Conservation (phyloP, 2,113 vertebrate genomes). For the Hydrolagus affinis region DNA sequence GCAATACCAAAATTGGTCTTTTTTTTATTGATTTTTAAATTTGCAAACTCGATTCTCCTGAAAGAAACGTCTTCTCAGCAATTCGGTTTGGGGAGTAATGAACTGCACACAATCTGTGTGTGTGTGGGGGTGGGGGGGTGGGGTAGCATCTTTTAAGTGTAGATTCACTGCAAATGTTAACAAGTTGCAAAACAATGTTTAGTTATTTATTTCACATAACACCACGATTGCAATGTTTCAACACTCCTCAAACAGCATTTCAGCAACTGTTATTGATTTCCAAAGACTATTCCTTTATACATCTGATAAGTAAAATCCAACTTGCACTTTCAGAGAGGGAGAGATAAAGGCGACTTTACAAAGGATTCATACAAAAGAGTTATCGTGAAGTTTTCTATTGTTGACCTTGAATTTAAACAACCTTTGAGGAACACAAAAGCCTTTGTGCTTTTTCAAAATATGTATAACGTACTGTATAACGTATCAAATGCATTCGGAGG, state of each 20-base stretch:
- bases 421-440: neutral
- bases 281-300: neutral
- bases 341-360: neutral
- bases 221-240: too few species aligned
- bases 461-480: neutral
- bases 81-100: too few species aligned
- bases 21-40: too few species aligned
- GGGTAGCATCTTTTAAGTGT: too few species aligned
- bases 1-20: too few species aligned
- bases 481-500: neutral
- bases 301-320: constrained; percentile 10
- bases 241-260: neutral
- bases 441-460: constrained; percentile 13
- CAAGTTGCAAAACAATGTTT: too few species aligned
- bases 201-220: too few species aligned
- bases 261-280: neutral
- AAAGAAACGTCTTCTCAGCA: too few species aligned
- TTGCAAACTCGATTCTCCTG: too few species aligned
- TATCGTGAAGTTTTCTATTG: constrained; percentile 18
- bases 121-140: too few species aligned
- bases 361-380: constrained; percentile 12
- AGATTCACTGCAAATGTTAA: too few species aligned
- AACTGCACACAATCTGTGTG: too few species aligned
- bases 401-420: constrained; percentile 10
- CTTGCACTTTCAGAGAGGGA: neutral